Conservation (phyloP, 2,113 vertebrate genomes). For the Tragelaphus scriptus region DNA sequence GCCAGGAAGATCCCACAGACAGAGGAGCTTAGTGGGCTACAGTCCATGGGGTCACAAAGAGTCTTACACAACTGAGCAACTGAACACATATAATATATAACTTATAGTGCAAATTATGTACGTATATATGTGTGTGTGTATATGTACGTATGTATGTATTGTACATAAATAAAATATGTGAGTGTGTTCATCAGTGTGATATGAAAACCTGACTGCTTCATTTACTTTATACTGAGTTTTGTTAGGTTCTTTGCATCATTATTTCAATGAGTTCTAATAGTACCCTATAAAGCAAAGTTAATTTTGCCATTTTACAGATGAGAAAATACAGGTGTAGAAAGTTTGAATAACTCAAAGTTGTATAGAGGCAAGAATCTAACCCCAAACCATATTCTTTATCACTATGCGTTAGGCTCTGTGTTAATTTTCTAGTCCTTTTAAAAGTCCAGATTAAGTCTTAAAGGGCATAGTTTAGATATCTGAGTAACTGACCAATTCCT, state of each 20-base stretch:
- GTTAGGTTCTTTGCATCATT: background rate
- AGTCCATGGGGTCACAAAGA: background rate
- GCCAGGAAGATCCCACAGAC: background rate
- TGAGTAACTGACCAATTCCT: background rate
- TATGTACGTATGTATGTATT: background rate
- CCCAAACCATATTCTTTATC: background rate
- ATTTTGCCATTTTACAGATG: background rate
- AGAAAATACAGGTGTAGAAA: background rate
- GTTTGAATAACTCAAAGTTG: background rate
- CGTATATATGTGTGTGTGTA: accelerated
- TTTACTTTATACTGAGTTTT: background rate
- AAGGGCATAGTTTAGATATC: background rate
- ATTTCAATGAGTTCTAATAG: background rate
- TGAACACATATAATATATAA: background rate
- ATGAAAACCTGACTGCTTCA: background rate
- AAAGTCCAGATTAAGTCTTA: background rate
- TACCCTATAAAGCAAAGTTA: background rate
- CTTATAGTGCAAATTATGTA: background rate
- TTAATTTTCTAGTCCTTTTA: background rate
- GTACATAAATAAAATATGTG: background rate
- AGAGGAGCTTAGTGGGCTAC: background rate
- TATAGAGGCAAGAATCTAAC: background rate
- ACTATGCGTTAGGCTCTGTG: background rate
- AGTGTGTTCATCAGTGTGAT: background rate
- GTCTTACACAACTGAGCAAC: background rate